Conservation (phyloP, 2,797 vertebrate species). For the Kryptopterus vitreolus region DNA sequence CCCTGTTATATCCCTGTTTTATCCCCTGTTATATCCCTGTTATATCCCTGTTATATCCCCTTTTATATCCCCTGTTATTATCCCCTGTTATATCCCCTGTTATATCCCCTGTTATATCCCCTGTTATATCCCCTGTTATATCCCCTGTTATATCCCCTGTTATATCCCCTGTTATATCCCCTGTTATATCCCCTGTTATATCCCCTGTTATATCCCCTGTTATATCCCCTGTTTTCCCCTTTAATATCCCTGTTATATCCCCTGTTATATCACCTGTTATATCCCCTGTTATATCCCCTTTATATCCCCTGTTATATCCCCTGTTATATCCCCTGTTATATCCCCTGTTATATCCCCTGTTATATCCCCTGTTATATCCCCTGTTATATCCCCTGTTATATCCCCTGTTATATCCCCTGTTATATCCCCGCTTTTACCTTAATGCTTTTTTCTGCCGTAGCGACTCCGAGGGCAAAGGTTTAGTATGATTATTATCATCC, state of each 20-base stretch:
- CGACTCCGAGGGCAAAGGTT: conserved; percentile 12
- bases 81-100: conserved; percentile 29
- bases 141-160: conserved; percentile 24
- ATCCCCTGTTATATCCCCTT: conserved; percentile 3
- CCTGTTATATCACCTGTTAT: too few species aligned
- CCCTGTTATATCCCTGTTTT: too few species aligned
- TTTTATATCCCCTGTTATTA: too few species aligned
- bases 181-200: conserved; percentile 33
- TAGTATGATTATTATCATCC: conserved; percentile 35
- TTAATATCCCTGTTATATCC: conserved; percentile 33
- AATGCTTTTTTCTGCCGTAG: conserved; percentile 1
- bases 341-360: conserved; percentile 18
- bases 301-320: conserved; percentile 33
- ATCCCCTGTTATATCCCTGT: conserved; percentile 16
- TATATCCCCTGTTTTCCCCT: conserved; percentile 14
- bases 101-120: conserved; percentile 27
- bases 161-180: conserved; percentile 13
- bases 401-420: conserved; percentile 24
- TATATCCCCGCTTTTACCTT: conserved; percentile 20
- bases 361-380: conserved; percentile 27
- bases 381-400: conserved; percentile 20
- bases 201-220: conserved; percentile 17
- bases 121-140: conserved; percentile 20
- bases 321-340: conserved; percentile 24
- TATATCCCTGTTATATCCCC: conserved; percentile 26